Percentiles rank a stretch among this genome's conserved stretches.
These are phyloP conservation scores for Cordylochernes scorpioides DNA, from an alignment of 2,888 invertebrate species.

Conservation along the genomic window DNA sequence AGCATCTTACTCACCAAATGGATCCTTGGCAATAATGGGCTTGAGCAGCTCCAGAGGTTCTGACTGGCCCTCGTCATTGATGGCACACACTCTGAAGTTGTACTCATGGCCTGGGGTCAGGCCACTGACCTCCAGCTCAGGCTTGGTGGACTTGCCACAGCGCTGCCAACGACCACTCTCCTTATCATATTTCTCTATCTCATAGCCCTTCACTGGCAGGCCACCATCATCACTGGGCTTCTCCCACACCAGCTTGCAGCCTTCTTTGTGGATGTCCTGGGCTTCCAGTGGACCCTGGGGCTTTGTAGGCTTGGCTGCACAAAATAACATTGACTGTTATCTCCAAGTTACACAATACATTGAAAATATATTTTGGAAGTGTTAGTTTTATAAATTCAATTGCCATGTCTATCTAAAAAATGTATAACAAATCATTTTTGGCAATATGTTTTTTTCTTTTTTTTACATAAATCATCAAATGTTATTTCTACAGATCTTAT, in stretches of 20 bases:
- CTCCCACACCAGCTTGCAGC: constrained; percentile 70
- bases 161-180: constrained; percentile 58
- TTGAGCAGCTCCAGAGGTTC: constrained; percentile 45
- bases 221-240: constrained; percentile 90
- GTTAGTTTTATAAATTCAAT: too few relatives aligned
- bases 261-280: constrained; percentile 48
- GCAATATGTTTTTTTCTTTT: too few relatives aligned
- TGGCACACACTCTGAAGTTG: constrained; percentile 73
- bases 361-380: too few relatives aligned
- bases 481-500: too few relatives aligned
- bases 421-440: too few relatives aligned
- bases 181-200: constrained; percentile 66
- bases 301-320: constrained; percentile 43
- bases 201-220: constrained; percentile 66
- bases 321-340: too few relatives aligned
- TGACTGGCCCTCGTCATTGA: constrained; percentile 77
- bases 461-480: too few relatives aligned
- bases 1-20: constrained; percentile 35
- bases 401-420: too few relatives aligned
- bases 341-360: too few relatives aligned
- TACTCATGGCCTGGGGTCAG: constrained; percentile 72
- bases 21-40: constrained; percentile 58
- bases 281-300: constrained; percentile 77
- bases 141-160: constrained; percentile 33
- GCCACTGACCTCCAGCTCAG: constrained; percentile 66